Evolutionary conservation across 92 coral and sea anemone species (phyloP).

Genomic region (Nematostella vectensis): DNA sequence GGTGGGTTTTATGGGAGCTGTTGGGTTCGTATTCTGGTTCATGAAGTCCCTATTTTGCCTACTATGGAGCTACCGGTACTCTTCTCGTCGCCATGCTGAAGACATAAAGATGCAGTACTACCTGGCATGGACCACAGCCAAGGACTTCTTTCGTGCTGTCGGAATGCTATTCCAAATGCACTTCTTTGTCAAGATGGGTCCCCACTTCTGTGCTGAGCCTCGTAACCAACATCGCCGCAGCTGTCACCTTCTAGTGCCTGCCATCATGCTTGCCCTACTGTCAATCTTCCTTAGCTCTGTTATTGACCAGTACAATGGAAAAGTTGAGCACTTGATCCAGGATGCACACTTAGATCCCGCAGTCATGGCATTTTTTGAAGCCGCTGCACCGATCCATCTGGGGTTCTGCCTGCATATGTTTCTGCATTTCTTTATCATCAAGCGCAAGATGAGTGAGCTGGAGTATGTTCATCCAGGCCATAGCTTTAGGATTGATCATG

Average conservation of each 20-base stretch:
- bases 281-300: conserved; percentile 50
- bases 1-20: conserved; percentile 79
- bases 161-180: conserved; percentile 66
- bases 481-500: conserved; percentile 10
- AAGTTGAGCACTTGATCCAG: conserved; percentile 40
- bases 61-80: conserved; percentile 31
- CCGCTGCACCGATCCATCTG: conserved; percentile 69
- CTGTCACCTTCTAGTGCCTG: conserved; percentile 52
- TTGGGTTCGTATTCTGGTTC: conserved; percentile 62
- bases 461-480: conserved; percentile 24
- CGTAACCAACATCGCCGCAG: conserved; percentile 22
- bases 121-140: conserved; percentile 53
- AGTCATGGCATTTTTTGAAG: conserved; percentile 40
- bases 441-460: conserved; percentile 36
- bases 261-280: conserved; percentile 58
- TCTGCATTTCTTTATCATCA: conserved; percentile 66
- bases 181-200: conserved; percentile 83
- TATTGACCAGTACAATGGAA: conserved; percentile 69
- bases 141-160: conserved; percentile 39
- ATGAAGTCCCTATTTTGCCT: conserved; percentile 52
- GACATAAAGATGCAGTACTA: conserved; percentile 14
- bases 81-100: conserved; percentile 2
- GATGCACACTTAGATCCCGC: conserved; percentile 31
- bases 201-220: conserved; percentile 43
- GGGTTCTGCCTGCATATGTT: conserved; percentile 81